These are phyloP conservation scores for Trypoxylon attenuatum DNA, from an alignment of 2,888 invertebrate genomes.

Conservation along the genomic window DNA sequence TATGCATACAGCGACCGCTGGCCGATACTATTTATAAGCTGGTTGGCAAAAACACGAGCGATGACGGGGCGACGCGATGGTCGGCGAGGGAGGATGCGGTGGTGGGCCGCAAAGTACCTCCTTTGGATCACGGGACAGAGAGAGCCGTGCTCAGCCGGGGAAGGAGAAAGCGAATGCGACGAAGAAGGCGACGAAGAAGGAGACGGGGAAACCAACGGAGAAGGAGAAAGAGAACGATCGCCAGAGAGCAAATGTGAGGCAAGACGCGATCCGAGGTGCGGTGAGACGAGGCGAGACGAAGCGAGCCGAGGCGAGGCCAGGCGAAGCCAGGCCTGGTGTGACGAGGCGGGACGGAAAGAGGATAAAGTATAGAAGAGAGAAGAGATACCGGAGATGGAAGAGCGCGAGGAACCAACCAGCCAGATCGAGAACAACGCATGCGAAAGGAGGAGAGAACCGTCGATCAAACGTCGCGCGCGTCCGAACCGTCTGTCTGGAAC, in stretches of 20 bases:
- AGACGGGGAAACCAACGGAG: background rate
- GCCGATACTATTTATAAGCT: slow-evolving; percentile 62
- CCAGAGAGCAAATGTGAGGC: slow-evolving; percentile 3
- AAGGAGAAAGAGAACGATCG: background rate
- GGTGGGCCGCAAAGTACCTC: slow-evolving; percentile 53
- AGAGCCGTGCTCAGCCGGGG: slow-evolving; percentile 21
- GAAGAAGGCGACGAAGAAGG: slow-evolving; percentile 8
- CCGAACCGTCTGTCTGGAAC: slow-evolving; percentile 61
- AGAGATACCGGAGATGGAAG: slow-evolving; percentile 39
- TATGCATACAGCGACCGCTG: slow-evolving; percentile 35
- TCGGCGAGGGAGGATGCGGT: no score
- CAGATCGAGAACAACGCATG: slow-evolving; percentile 35
- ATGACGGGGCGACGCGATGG: no score
- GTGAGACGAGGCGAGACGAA: slow-evolving; percentile 6
- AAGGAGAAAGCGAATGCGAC: background rate
- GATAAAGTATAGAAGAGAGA: slow-evolving; percentile 8
- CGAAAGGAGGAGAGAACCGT: slow-evolving; percentile 56
- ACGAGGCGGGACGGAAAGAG: background rate
- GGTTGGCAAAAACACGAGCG: slow-evolving; percentile 63
- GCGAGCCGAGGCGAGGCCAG: slow-evolving; percentile 7
- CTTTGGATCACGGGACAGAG: slow-evolving; percentile 42
- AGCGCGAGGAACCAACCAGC: slow-evolving; percentile 1
- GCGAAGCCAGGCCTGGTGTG: background rate
- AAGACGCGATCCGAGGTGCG: slow-evolving; percentile 4
- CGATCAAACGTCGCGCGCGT: slow-evolving; percentile 64